These are phyloP conservation scores for Lapara coniferarum DNA, from an alignment of 2,888 invertebrate species.

Conservation along the genomic window DNA sequence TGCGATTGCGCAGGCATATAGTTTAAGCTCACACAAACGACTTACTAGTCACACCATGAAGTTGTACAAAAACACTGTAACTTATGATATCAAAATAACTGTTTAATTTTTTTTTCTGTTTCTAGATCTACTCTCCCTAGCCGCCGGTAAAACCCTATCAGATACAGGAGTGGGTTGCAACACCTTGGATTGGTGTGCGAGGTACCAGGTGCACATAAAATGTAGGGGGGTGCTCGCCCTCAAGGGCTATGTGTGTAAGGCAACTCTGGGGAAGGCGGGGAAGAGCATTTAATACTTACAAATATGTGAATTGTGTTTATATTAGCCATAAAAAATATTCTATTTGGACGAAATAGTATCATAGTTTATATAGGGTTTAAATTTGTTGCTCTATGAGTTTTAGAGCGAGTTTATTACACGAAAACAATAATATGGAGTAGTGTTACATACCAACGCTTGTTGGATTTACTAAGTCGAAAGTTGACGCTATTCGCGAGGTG, in stretches of 20 bases:
- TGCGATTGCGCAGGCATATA: no score
- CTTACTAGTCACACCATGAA: no score
- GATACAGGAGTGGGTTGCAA: conserved; percentile 69
- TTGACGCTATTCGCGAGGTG: no score
- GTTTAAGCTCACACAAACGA: not conserved
- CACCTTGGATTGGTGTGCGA: conserved; percentile 89
- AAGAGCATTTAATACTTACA: conserved; percentile 33
- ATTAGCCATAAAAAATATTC: not conserved
- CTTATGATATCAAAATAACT: no score
- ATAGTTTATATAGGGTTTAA: no score
- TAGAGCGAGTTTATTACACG: no score
- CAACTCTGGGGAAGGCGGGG: conserved; percentile 55
- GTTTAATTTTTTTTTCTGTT: conserved; percentile 19
- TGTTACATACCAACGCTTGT: no score
- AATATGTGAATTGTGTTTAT: conserved; percentile 2
- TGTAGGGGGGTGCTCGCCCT: conserved; percentile 95
- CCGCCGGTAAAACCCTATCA: conserved; percentile 83
- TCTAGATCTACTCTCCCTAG: conserved; percentile 74
- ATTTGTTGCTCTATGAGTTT: no score
- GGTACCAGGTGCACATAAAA: conserved; percentile 95
- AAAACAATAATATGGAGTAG: no score
- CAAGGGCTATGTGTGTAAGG: conserved; percentile 91
- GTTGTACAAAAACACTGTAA: no score
- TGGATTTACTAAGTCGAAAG: no score
- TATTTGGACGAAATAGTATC: not conserved